Percentiles rank a stretch among this genome's conserved stretches.
Conservation (phyloP, 1,140 invertebrate species). For the Limonius californicus region DNA sequence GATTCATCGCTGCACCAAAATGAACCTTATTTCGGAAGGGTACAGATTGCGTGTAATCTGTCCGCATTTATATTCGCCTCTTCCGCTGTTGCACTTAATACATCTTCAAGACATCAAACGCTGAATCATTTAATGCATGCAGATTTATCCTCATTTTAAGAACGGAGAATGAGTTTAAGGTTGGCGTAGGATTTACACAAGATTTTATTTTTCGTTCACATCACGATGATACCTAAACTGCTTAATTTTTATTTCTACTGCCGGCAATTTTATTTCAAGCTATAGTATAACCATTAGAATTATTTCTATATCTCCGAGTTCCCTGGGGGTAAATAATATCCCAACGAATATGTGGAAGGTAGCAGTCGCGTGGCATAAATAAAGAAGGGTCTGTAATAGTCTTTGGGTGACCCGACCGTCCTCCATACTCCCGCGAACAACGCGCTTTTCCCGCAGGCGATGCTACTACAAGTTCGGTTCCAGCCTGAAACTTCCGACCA, state of each 20-base stretch:
- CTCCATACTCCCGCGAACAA: neutral
- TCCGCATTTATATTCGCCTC: conserved; percentile 17
- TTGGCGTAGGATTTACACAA: too few relatives aligned
- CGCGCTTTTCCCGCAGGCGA: neutral
- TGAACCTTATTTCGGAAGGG: conserved; percentile 10
- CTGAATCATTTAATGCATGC: neutral
- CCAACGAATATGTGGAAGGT: neutral
- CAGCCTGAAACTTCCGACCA: conserved; percentile 1
- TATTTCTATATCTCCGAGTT: too few relatives aligned
- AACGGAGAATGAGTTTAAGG: too few relatives aligned
- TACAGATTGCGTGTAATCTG: conserved; percentile 25
- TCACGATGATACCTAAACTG: too few relatives aligned
- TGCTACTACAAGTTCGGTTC: neutral
- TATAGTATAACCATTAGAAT: too few relatives aligned
- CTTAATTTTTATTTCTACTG: too few relatives aligned
- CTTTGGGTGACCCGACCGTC: neutral
- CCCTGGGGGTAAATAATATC: too few relatives aligned
- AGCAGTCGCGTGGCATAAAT: neutral
- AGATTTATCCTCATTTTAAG: conserved; percentile 2
- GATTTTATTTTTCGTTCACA: too few relatives aligned
- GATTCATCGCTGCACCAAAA: neutral
- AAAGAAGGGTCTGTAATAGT: neutral
- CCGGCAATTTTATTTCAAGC: too few relatives aligned
- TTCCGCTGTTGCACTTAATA: conserved; percentile 13
- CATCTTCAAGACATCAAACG: conserved; percentile 4